phyloP scores from a whole-genome alignment of 2,113 vertebrate species.

The Eurystomus gularis region DNA sequence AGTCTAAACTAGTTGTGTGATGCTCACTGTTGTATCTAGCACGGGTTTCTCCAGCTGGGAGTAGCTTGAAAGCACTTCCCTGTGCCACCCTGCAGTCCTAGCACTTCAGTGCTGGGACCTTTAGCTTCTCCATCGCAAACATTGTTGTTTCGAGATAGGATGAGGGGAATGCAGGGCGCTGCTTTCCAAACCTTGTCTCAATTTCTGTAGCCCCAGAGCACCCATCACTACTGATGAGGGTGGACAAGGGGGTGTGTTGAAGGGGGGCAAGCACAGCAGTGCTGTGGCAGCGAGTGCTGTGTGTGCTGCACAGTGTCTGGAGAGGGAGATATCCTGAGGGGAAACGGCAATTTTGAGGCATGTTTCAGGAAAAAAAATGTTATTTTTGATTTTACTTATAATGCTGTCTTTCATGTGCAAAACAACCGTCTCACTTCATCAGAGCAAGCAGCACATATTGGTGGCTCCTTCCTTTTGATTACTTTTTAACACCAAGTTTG shows the following conservation, averaged over 20 bases:
- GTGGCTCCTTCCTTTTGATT: not conserved
- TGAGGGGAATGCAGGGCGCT: rapidly evolving
- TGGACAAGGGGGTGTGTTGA: not conserved
- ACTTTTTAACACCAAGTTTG: not conserved
- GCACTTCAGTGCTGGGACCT: not conserved
- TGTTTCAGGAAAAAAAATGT: not conserved
- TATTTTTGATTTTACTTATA: not conserved
- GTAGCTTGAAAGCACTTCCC: not conserved
- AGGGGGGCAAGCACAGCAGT: too few species aligned
- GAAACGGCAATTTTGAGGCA: not conserved
- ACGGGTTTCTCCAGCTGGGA: not conserved
- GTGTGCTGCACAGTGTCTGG: not conserved
- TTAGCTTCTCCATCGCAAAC: not conserved
- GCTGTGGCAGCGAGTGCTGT: not conserved
- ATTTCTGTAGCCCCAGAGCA: not conserved
- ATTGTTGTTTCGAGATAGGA: not conserved
- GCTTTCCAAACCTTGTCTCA: not conserved
- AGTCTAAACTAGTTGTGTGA: not conserved
- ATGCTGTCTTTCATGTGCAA: not conserved
- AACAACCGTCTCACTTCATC: not conserved
- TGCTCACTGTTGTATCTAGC: not conserved
- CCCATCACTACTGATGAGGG: rapidly evolving
- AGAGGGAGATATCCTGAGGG: rapidly evolving
- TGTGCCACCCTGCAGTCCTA: not conserved
- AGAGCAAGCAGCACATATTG: not conserved